Evolutionary conservation across 1,140 invertebrate species (phyloP), one percentile per base, ranked within the genome.

Genomic region (Drosophila melanica): DNA sequence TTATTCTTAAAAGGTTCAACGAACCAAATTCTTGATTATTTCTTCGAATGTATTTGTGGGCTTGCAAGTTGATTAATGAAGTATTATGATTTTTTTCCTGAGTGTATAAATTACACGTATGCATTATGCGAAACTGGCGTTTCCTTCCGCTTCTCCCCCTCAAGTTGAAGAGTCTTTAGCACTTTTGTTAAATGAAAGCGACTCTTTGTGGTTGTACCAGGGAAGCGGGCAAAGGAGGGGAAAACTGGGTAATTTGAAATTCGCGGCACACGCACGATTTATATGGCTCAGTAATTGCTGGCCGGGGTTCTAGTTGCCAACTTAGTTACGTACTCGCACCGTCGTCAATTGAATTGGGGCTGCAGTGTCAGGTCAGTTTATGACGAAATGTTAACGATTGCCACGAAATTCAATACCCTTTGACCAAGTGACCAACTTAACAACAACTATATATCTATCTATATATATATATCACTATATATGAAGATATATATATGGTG

Each of bases 351-450:
- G 35, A 1, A 11, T 54, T 39, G 33, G n/a, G 53, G 35, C 60
- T 51, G 60, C 60, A 51, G 66, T 45, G 66, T 57, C 72, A 76
- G 77, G 68, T 79, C 77, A 81, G 77, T 76, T 71, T 63, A 45
- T 30, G 33, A 4, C 9, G 20, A 71, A 60, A 16, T 70, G 16
- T 50, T 9, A 41, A 2, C 20, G 8, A 3, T 11, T 27, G n/a
- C 10, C 14, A 37, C 41, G 75, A 47, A 55, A 87, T 75, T 70
- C 65, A 75, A 87, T 48, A 72, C 63, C 18, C 20, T 20, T 41
- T 81, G 81, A 76, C 81, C 81, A 59, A 87, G 66, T 86, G 63
- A 87, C 81, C 82, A 48, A 47, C 47, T 73, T 66, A 30, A 47
- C 18, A 11, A 27, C 16, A 60, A 41, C 35, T 53, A 12, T 14